A percentile compares a stretch with the other conserved stretches of the same genome.
Conservation (phyloP, 2,797 vertebrate genomes). For the Amphiprion clarkii region DNA sequence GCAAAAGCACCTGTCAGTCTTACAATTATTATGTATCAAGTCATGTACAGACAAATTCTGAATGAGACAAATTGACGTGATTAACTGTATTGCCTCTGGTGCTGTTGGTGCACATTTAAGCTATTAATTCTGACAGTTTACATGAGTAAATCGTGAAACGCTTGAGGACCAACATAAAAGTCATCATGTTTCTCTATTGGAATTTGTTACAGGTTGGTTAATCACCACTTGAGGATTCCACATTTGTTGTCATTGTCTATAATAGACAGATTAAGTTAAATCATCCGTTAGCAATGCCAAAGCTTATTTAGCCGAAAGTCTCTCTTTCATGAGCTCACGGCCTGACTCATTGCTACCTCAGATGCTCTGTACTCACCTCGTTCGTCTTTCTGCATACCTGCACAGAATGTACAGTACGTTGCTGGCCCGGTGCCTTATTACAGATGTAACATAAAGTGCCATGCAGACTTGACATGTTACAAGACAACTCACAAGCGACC, state of each 20-base stretch:
- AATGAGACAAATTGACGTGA: constrained; percentile 18
- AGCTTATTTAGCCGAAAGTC: neutral
- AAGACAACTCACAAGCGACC: neutral
- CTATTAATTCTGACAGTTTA: constrained; percentile 61
- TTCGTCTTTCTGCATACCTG: too few species aligned
- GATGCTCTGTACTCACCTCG: neutral
- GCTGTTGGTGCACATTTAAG: constrained; percentile 8
- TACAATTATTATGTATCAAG: neutral
- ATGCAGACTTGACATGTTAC: neutral
- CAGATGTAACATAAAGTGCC: neutral
- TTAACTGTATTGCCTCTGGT: constrained; percentile 36
- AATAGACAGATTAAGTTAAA: neutral
- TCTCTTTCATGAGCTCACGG: constrained; percentile 17
- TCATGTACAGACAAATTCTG: constrained; percentile 49
- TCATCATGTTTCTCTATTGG: neutral
- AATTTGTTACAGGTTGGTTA: neutral
- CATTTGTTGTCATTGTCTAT: neutral
- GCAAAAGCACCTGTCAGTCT: constrained; percentile 20
- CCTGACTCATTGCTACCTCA: constrained; percentile 5
- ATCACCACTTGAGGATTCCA: neutral
- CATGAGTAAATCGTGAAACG: constrained; percentile 8
- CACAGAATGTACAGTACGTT: neutral
- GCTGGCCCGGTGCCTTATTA: neutral
- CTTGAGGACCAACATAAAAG: constrained; percentile 19
- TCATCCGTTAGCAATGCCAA: neutral